Conservation (phyloP, 1,140 invertebrate genomes). For the Macrobrachium rosenbergii region DNA sequence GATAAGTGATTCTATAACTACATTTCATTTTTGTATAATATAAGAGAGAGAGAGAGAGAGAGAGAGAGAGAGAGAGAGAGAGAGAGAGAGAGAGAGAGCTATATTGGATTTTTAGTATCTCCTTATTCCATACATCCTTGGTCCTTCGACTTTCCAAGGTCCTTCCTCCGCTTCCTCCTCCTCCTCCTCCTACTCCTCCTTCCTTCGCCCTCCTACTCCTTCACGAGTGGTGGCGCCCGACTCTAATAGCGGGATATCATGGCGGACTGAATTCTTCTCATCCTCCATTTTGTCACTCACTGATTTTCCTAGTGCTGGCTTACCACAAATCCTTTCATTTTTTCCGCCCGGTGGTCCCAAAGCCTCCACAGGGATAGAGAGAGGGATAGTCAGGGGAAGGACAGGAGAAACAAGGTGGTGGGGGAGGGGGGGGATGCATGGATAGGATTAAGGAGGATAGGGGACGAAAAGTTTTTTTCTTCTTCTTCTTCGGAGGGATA, state of each 20-base stretch:
- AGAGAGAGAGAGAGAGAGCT: too few species aligned
- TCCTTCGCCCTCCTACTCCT: neutral
- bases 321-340: constrained; percentile 29
- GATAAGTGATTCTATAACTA: too few species aligned
- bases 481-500: neutral
- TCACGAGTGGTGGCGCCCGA: neutral
- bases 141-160: too few species aligned
- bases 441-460: neutral
- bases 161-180: neutral
- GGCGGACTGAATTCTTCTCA: constrained; percentile 26
- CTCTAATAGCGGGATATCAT: constrained; percentile 44
- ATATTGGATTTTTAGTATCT: too few species aligned
- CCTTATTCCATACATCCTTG: too few species aligned
- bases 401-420: neutral
- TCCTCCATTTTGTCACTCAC: constrained; percentile 40
- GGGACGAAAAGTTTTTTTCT: neutral
- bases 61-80: too few species aligned
- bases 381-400: neutral
- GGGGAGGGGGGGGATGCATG: neutral
- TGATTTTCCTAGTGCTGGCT: constrained; percentile 41
- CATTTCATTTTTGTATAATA: too few species aligned
- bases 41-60: too few species aligned
- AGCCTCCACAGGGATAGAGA: neutral
- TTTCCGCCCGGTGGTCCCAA: constrained; percentile 23
- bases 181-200: neutral